These are phyloP conservation scores for Calcarius lapponicus DNA, from an alignment of 2,797 vertebrate species.

Conservation along the genomic window DNA sequence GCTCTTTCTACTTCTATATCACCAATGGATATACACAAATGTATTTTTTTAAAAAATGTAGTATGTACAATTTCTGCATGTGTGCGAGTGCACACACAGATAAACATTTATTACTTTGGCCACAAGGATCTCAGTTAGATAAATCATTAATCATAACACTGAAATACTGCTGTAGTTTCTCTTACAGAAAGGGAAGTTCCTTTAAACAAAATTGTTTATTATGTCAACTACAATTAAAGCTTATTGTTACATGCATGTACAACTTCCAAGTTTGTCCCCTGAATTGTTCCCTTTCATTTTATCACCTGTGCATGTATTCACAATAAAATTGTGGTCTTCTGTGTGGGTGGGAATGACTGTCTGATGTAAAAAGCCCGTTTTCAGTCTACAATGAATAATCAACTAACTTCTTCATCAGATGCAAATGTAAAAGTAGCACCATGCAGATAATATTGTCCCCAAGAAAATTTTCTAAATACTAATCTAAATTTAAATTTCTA, in stretches of 20 bases:
- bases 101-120: neutral
- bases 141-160: neutral
- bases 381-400: neutral
- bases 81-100: neutral
- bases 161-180: neutral
- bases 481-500: neutral
- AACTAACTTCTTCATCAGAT: neutral
- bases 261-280: neutral
- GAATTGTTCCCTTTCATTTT: neutral
- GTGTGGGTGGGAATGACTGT: neutral
- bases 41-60: neutral
- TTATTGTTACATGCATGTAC: neutral
- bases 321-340: neutral
- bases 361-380: neutral
- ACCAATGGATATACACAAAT: neutral
- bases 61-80: neutral
- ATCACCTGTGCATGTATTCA: neutral
- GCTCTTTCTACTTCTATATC: neutral
- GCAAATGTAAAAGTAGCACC: neutral
- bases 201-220: neutral
- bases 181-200: neutral
- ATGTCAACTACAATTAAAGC: neutral
- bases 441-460: neutral
- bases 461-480: neutral
- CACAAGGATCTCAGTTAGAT: neutral